A percentile compares a stretch with the other conserved stretches of the same genome.
These are phyloP conservation scores for Vollenhovia emeryi DNA, from an alignment of 1,140 invertebrate species.

Conservation along the genomic window DNA sequence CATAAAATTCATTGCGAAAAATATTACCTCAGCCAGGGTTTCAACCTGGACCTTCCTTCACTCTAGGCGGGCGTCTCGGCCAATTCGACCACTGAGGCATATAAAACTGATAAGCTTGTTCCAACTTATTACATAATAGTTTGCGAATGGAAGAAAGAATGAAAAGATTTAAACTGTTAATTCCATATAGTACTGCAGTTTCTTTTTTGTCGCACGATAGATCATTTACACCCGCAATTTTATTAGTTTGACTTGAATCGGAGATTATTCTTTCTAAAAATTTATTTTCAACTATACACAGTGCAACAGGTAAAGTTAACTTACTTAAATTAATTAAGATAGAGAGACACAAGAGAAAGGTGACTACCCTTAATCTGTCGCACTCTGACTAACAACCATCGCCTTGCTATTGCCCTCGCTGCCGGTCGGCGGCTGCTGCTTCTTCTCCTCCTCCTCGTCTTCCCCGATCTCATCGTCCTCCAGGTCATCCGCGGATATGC, in stretches of 20 bases:
- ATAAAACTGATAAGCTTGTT: background rate
- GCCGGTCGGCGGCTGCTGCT: background rate
- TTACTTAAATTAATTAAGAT: slow-evolving; percentile 7
- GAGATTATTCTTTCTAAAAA: background rate
- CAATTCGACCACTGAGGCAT: too few relatives aligned
- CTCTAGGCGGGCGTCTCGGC: too few relatives aligned
- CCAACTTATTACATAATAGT: background rate
- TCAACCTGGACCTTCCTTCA: too few relatives aligned
- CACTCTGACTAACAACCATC: background rate
- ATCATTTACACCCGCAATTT: background rate
- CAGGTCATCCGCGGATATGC: slow-evolving; percentile 81
- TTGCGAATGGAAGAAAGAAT: background rate
- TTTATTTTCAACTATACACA: slow-evolving; percentile 31
- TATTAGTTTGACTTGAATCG: background rate
- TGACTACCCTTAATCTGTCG: background rate
- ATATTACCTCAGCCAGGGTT: too few relatives aligned
- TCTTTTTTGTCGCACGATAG: background rate
- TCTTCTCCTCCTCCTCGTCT: background rate
- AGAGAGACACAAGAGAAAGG: background rate
- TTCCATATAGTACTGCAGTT: background rate
- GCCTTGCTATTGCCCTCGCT: background rate
- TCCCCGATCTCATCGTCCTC: slow-evolving; percentile 75
- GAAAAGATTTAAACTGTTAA: background rate
- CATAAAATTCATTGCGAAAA: too few relatives aligned
- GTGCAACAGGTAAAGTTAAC: slow-evolving; percentile 24